A percentile compares a stretch with the other conserved stretches of the same genome.
Conservation (phyloP, 2,888 invertebrate genomes). For the Disparrhopalites patrizii region DNA sequence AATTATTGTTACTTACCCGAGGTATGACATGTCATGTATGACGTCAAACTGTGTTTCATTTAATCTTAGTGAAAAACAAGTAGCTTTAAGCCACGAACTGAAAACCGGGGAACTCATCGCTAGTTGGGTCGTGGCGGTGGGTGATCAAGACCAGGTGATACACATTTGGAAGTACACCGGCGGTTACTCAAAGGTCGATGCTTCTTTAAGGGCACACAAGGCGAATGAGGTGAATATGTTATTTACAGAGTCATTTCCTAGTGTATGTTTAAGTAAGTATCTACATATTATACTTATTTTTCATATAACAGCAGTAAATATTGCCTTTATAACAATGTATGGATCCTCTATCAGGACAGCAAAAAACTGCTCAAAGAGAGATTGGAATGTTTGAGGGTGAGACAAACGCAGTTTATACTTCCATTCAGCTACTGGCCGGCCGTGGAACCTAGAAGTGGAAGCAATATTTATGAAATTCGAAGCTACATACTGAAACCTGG, state of each 20-base stretch:
- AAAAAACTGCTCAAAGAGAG: conserved; percentile 69
- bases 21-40: no score
- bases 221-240: conserved; percentile 61
- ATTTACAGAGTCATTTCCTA: not conserved
- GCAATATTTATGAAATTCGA: conserved; percentile 90
- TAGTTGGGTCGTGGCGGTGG: conserved; percentile 93
- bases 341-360: conserved; percentile 57
- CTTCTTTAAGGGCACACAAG: conserved; percentile 65
- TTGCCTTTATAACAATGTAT: not conserved
- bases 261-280: not conserved
- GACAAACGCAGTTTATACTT: conserved; percentile 87
- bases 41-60: no score
- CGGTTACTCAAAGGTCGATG: conserved; percentile 83
- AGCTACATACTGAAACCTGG: conserved; percentile 92
- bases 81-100: conserved; percentile 67
- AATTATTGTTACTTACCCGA: no score
- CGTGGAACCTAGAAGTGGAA: conserved; percentile 64
- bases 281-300: not conserved
- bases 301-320: no score
- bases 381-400: conserved; percentile 72
- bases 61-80: conserved; percentile 64
- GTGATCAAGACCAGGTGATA: conserved; percentile 95
- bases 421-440: conserved; percentile 98
- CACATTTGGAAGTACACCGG: conserved; percentile 95
- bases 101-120: conserved; percentile 78